These are phyloP conservation scores for Podargus strigoides DNA, from an alignment of 2,797 vertebrate species.

Conservation along the genomic window DNA sequence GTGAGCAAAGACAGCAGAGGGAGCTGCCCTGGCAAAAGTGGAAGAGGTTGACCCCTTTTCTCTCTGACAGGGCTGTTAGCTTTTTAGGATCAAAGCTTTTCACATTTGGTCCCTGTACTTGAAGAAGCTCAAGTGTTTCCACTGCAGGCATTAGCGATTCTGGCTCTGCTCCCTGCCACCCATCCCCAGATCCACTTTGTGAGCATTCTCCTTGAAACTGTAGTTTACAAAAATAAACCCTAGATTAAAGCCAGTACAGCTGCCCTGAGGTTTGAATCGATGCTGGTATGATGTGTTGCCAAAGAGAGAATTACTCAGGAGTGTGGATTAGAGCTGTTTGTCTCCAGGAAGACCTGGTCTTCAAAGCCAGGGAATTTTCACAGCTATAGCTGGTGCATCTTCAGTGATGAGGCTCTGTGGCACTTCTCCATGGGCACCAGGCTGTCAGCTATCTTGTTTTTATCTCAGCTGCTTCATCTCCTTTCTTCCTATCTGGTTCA, in stretches of 20 bases:
- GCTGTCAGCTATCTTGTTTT: not conserved
- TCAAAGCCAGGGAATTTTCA: constrained; percentile 58
- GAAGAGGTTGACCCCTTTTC: not conserved
- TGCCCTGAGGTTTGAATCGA: constrained; percentile 49
- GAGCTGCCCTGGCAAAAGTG: not conserved
- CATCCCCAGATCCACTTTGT: not conserved
- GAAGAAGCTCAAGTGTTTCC: constrained; percentile 11
- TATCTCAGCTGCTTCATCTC: not conserved
- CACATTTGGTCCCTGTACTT: constrained; percentile 37
- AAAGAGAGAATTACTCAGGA: constrained; percentile 60
- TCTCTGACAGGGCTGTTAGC: not conserved
- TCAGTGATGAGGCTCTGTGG: not conserved
- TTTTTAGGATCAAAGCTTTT: constrained; percentile 50
- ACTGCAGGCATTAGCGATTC: not conserved
- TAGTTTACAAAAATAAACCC: not conserved
- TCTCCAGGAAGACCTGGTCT: constrained; percentile 43
- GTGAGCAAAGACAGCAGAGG: constrained; percentile 12
- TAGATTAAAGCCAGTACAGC: constrained; percentile 11
- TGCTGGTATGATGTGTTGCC: constrained; percentile 62
- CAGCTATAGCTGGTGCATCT: constrained; percentile 14
- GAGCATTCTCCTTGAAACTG: constrained; percentile 5
- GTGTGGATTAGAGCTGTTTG: constrained; percentile 50
- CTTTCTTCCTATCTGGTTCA: not conserved
- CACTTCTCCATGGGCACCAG: not conserved
- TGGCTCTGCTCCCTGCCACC: constrained; percentile 45